Evolutionary conservation across 2,113 vertebrate species (phyloP), one percentile per base, ranked within the genome.

Genomic region (Halichoeres trimaculatus): DNA sequence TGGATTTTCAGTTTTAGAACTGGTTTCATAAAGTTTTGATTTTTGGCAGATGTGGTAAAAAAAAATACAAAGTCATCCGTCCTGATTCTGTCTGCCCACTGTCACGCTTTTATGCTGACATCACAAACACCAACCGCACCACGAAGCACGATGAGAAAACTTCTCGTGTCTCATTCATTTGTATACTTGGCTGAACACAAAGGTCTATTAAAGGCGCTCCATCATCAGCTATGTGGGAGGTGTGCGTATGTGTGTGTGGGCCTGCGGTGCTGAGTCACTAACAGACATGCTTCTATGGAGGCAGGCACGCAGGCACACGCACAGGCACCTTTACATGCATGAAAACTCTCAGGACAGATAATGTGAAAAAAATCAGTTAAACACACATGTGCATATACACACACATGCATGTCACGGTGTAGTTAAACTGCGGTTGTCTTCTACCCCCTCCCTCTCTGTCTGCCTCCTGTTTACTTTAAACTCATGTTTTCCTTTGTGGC

Each of bases 401-500:
- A 41, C 55, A 45, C 34, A 60, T 22, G 56, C 20, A 24, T 12
- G 36, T 70, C 61, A 75, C 61, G 23, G 62, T 70, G 50, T 65
- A 84, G 71, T 75, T 85, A 59, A 64, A 69, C 36, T 50, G 74
- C 67, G 74, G 76, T 65, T 47, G 73, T 78, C 57, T 58, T 78
- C 54, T 59, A 56, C 57, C 58, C 59, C 34, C 36, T 68, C 51
- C 57, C 53, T 24, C 67, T 53, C 60, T 69, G 83, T 84, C 78
- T 81, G 84, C 72, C 85, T 89, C 71, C 75, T 89, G 89, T 88
- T 90, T 88, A 86, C 81, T 78, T 76, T 70, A 59, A 71, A 76
- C 74, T 78, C 69, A 75, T 86, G 78, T 84, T 85, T 89, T 83
- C 76, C 81, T 84, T 71, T 87, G 83, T 70, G 80, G 88, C 69